Conservation (phyloP, 2,113 vertebrate species). For the Pangasianodon hypophthalmus region DNA sequence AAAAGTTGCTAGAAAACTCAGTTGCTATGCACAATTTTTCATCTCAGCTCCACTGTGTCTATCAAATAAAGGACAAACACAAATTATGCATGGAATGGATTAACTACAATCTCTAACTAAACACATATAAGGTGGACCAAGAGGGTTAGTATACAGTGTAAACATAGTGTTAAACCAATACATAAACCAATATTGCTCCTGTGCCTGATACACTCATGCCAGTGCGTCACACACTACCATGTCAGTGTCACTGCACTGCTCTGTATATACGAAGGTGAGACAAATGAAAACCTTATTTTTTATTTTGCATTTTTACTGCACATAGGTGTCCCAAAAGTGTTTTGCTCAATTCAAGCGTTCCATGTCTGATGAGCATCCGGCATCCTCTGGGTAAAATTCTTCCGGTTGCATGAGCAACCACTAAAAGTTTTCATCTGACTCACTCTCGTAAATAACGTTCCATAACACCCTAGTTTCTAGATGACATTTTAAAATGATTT, state of each 20-base stretch:
- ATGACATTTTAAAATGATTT: neutral
- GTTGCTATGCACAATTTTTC: neutral
- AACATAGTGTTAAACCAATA: neutral
- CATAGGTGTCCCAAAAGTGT: neutral
- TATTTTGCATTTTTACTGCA: neutral
- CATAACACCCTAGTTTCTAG: neutral
- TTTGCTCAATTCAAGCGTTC: neutral
- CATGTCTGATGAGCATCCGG: neutral
- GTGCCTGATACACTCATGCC: neutral
- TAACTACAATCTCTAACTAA: neutral
- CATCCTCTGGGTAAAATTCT: neutral
- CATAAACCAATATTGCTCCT: neutral
- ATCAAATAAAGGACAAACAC: neutral
- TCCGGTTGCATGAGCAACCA: neutral
- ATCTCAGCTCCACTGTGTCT: neutral
- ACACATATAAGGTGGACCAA: neutral
- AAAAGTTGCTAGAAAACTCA: neutral
- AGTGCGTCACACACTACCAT: neutral
- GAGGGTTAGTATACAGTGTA: neutral
- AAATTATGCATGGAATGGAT: neutral
- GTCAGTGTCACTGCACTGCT: neutral
- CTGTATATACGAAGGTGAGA: neutral
- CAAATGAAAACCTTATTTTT: neutral
- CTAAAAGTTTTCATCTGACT: neutral
- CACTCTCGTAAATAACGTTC: neutral